Conservation (phyloP, 1,140 invertebrate species). For the Drosophila neocordata region DNA sequence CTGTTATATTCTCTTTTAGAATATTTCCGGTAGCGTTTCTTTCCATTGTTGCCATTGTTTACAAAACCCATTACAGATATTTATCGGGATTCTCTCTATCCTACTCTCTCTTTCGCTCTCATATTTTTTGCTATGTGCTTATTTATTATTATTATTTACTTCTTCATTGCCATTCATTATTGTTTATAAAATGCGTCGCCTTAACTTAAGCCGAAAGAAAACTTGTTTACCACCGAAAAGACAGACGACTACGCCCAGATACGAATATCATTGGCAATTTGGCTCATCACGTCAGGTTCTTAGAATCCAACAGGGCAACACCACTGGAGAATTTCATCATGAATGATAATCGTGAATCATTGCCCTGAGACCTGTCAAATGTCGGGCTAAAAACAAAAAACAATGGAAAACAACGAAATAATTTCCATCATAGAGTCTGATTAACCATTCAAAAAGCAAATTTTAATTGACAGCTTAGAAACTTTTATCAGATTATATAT, state of each 20-base stretch:
- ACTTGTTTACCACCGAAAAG: constrained; percentile 60
- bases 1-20: constrained; percentile 14
- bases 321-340: constrained; percentile 60
- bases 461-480: neutral
- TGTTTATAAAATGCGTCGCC: constrained; percentile 37
- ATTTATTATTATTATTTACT: constrained; percentile 23
- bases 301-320: constrained; percentile 41
- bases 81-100: constrained; percentile 37
- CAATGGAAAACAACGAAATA: constrained; percentile 1
- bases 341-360: constrained; percentile 51
- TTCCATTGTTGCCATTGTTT: constrained; percentile 25
- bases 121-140: neutral
- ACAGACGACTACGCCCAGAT: constrained; percentile 11
- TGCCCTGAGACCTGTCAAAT: constrained; percentile 11
- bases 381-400: neutral
- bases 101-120: constrained; percentile 4
- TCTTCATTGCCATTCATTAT: constrained; percentile 32
- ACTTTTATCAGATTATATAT: neutral
- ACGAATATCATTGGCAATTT: constrained; percentile 45
- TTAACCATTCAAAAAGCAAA: neutral
- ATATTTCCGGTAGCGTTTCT: constrained; percentile 55
- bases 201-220: constrained; percentile 32
- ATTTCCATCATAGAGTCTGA: constrained; percentile 4
- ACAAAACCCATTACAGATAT: constrained; percentile 29
- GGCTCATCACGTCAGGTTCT: constrained; percentile 62